phyloP scores from a whole-genome alignment of 2,113 vertebrate species.

The Hipposideros armiger region DNA sequence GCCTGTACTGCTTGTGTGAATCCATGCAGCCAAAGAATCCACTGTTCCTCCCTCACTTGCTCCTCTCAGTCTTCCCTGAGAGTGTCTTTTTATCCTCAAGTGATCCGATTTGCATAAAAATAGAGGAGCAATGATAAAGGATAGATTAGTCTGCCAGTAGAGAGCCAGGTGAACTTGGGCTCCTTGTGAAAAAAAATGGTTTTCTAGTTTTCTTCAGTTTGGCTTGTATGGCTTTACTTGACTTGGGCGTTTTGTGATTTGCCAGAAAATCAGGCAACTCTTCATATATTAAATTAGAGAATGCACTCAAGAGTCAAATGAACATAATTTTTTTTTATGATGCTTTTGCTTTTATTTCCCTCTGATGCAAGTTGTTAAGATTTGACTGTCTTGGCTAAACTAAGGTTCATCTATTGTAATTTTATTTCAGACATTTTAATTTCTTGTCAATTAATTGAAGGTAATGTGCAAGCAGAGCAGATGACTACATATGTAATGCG shows the following conservation, averaged over 20 bases:
- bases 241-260: neutral
- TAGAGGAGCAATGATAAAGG: neutral
- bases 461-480: neutral
- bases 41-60: neutral
- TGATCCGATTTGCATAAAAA: neutral
- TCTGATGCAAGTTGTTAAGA: neutral
- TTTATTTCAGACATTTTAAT: constrained; percentile 25
- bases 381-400: neutral
- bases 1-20: neutral
- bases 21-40: neutral
- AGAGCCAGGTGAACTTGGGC: too few relatives aligned
- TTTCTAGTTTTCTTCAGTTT: constrained; percentile 15
- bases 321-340: neutral
- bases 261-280: neutral
- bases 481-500: neutral
- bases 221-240: neutral
- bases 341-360: neutral
- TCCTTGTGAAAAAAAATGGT: neutral
- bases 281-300: constrained; percentile 17
- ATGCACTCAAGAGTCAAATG: neutral
- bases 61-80: neutral
- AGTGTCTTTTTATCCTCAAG: constrained; percentile 5
- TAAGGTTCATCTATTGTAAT: neutral
- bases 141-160: neutral
- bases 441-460: constrained; percentile 41